These are phyloP conservation scores for Octonoba sinensis DNA, from an alignment of 2,888 invertebrate genomes.

Conservation along the genomic window DNA sequence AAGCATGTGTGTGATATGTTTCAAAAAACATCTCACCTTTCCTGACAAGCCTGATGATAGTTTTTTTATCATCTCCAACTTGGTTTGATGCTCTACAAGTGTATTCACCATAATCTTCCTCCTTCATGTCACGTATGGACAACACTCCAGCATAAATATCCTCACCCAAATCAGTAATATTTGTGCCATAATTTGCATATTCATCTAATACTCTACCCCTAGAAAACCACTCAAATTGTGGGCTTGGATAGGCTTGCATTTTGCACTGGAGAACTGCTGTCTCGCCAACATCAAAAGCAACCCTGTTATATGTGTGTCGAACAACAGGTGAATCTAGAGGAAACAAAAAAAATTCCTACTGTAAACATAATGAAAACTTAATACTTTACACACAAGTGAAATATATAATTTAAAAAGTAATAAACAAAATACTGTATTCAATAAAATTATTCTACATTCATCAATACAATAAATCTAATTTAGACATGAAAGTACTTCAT, in stretches of 20 bases:
- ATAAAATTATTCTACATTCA: too few relatives aligned
- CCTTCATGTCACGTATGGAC: conserved; percentile 73
- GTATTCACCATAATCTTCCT: conserved; percentile 87
- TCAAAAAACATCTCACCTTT: conserved; percentile 75
- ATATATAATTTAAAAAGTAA: neutral
- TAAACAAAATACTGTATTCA: neutral
- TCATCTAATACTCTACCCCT: conserved; percentile 65
- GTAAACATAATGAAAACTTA: neutral
- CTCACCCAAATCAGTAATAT: conserved; percentile 83
- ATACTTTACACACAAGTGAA: neutral
- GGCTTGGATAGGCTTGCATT: conserved; percentile 91
- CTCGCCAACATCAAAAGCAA: conserved; percentile 87
- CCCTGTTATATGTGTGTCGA: conserved; percentile 77
- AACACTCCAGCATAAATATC: conserved; percentile 87
- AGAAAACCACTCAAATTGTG: conserved; percentile 88
- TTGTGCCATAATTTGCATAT: conserved; percentile 86
- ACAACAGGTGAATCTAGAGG: conserved; percentile 87
- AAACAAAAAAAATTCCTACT: conserved; percentile 58
- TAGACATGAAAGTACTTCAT: too few relatives aligned
- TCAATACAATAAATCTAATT: too few relatives aligned
- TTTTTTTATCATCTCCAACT: conserved; percentile 77
- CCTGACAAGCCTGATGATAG: conserved; percentile 81
- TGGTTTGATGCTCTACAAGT: conserved; percentile 88
- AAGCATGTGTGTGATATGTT: neutral
- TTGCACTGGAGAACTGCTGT: conserved; percentile 88